A percentile compares a stretch with the other conserved stretches of the same genome.
Conservation (phyloP, 1,140 invertebrate species). For the Ectropis grisescens region DNA sequence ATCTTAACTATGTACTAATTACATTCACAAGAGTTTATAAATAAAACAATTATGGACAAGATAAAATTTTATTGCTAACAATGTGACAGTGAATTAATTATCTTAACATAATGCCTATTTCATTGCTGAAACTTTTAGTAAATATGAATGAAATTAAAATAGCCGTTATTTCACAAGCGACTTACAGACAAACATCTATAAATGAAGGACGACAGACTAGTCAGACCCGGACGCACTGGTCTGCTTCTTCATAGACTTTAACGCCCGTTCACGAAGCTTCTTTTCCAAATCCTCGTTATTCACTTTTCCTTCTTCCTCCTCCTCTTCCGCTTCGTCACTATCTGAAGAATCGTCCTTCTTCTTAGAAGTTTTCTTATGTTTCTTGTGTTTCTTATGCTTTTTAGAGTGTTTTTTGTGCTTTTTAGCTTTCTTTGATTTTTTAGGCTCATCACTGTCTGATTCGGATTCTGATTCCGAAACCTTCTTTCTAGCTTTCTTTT, state of each 20-base stretch:
- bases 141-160: too few relatives aligned
- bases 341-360: constrained; percentile 77
- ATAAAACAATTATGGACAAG: constrained; percentile 7
- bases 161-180: too few relatives aligned
- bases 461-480: constrained; percentile 63
- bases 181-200: too few relatives aligned
- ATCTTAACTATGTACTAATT: too few relatives aligned
- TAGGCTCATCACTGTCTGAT: constrained; percentile 65
- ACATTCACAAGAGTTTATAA: neutral
- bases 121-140: constrained; percentile 33
- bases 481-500: constrained; percentile 65
- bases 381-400: constrained; percentile 78
- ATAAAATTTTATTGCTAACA: constrained; percentile 55
- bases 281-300: constrained; percentile 87
- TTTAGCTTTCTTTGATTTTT: constrained; percentile 60
- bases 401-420: constrained; percentile 81
- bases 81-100: constrained; percentile 47
- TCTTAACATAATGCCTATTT: constrained; percentile 36
- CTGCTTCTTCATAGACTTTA: constrained; percentile 76
- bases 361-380: constrained; percentile 74
- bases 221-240: constrained; percentile 63
- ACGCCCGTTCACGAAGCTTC: constrained; percentile 87
- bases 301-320: constrained; percentile 78
- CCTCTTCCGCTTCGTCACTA: constrained; percentile 74
- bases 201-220: too few relatives aligned